phyloP scores from a whole-genome alignment of 1,140 invertebrate species.

The Heliothis virescens region DNA sequence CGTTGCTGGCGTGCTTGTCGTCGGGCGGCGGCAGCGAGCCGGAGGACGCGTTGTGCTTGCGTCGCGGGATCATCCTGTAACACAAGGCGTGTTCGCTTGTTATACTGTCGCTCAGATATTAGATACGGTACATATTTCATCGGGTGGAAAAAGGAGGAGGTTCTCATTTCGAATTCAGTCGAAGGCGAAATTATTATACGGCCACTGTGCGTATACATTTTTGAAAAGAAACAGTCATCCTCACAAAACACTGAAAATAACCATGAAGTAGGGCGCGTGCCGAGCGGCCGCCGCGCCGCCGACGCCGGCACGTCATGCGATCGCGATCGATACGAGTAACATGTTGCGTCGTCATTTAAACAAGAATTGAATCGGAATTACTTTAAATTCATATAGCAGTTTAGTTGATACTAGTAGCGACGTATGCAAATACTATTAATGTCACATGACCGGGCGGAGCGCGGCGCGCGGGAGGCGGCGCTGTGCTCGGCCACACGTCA shows the following conservation, averaged over 20 bases:
- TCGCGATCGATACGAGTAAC: background rate
- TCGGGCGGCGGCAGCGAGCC: slow-evolving; percentile 77
- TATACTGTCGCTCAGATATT: no score
- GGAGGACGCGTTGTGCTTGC: slow-evolving; percentile 80
- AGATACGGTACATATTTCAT: no score
- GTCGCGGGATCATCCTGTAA: slow-evolving; percentile 79
- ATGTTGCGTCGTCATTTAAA: background rate
- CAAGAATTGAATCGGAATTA: background rate
- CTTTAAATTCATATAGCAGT: slow-evolving; percentile 4
- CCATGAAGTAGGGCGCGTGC: no score
- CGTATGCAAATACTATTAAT: background rate
- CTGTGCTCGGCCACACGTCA: background rate
- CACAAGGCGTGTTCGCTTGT: background rate
- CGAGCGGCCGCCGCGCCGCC: no score
- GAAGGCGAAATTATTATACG: no score
- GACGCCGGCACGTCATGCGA: no score
- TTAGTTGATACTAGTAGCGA: background rate
- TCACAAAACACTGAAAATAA: no score
- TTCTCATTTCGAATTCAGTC: no score
- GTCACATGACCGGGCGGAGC: background rate
- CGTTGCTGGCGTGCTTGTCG: slow-evolving; percentile 83
- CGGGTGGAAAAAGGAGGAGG: no score
- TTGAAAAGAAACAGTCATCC: no score
- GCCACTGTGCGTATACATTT: no score
- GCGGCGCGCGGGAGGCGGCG: background rate